Percentiles rank a stretch among this genome's conserved stretches.
Evolutionary conservation across 2,113 vertebrate species (phyloP).

Genomic region (Indri indri): DNA sequence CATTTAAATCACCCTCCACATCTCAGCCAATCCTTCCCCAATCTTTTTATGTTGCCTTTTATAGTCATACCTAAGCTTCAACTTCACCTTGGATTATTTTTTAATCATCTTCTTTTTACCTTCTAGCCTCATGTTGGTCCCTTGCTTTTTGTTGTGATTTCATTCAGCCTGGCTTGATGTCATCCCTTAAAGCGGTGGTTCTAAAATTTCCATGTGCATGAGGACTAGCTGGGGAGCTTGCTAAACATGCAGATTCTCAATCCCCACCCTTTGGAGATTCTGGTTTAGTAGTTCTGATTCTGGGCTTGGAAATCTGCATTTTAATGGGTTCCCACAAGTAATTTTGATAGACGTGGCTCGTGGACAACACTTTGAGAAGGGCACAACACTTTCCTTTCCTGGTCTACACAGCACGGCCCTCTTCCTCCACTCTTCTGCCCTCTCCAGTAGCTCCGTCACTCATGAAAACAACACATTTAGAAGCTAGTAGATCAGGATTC

Average conservation of each 20-base stretch:
- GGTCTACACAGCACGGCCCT: not conserved
- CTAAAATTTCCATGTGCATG: not conserved
- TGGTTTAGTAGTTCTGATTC: not conserved
- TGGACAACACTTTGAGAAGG: not conserved
- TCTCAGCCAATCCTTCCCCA: not conserved
- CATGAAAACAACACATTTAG: not conserved
- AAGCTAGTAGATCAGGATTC: not conserved
- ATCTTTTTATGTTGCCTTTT: not conserved
- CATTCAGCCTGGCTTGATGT: not conserved
- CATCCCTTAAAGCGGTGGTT: not conserved
- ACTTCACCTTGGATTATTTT: not conserved
- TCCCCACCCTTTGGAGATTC: not conserved
- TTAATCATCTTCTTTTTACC: not conserved
- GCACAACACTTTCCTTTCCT: not conserved
- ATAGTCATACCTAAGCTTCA: not conserved
- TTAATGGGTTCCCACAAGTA: not conserved
- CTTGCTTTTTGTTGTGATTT: not conserved
- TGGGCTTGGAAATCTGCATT: not conserved
- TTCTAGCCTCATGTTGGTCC: not conserved
- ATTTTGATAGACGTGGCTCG: not conserved
- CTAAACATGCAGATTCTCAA: not conserved
- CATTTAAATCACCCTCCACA: not conserved
- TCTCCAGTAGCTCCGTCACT: not conserved
- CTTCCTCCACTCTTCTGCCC: accelerated
- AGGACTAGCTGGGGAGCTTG: not conserved